A percentile compares a stretch with the other conserved stretches of the same genome.
phyloP scores from a whole-genome alignment of 1,140 invertebrate genomes.

The Sminthurinus signatus region DNA sequence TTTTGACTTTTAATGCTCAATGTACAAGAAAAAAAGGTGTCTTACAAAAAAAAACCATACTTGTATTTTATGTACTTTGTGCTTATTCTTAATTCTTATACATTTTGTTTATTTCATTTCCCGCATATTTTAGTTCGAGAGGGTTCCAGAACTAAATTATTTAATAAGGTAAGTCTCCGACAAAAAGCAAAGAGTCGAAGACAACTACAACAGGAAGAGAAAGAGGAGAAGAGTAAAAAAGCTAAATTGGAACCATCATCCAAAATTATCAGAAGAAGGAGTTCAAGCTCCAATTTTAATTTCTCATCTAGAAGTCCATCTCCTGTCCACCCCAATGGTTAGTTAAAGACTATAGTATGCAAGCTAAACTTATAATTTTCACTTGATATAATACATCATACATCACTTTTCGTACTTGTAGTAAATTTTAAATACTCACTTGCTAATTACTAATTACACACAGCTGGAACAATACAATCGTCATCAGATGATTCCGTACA shows the following conservation, averaged over 20 bases:
- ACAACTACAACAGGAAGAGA: neutral
- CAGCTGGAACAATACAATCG: neutral
- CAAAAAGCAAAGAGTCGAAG: conserved; percentile 4
- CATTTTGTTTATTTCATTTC: too few relatives aligned
- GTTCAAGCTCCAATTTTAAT: conserved; percentile 12
- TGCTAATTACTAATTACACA: too few relatives aligned
- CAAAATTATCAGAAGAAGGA: conserved; percentile 6
- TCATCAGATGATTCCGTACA: neutral
- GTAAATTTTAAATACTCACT: too few relatives aligned
- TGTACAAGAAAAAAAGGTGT: too few relatives aligned
- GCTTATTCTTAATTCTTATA: too few relatives aligned
- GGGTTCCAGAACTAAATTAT: conserved; percentile 6
- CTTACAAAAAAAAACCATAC: too few relatives aligned
- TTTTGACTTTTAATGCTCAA: too few relatives aligned
- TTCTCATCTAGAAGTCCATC: conserved; percentile 14
- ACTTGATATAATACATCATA: too few relatives aligned
- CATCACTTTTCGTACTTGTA: too few relatives aligned
- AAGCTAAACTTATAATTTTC: too few relatives aligned
- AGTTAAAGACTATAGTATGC: neutral
- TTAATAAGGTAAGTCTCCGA: conserved; percentile 7
- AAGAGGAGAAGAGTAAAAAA: conserved; percentile 4
- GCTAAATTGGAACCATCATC: conserved; percentile 4
- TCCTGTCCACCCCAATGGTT: neutral
- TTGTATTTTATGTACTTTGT: too few relatives aligned
- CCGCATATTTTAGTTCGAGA: conserved; percentile 4